Conservation (phyloP, 2,797 vertebrate genomes). For the Hypotaenidia okinawae region DNA sequence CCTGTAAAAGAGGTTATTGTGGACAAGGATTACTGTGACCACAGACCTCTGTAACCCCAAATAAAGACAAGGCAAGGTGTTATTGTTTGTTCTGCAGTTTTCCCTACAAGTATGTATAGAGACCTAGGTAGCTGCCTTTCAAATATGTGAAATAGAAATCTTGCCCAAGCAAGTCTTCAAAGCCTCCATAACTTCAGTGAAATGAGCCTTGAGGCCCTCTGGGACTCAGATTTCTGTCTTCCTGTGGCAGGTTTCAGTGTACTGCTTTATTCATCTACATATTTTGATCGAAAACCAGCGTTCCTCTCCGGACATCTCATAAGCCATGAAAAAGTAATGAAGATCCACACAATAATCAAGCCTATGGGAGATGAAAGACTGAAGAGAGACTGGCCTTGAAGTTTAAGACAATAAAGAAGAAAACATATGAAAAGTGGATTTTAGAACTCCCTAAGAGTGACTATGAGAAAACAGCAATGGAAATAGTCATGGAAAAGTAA, state of each 20-base stretch:
- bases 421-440: background rate
- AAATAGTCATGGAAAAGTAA: background rate
- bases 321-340: background rate
- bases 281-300: background rate
- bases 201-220: slow-evolving; percentile 57
- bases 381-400: background rate
- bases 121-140: slow-evolving; percentile 22
- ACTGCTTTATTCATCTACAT: background rate
- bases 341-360: background rate
- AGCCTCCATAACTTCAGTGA: slow-evolving; percentile 48
- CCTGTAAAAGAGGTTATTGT: background rate
- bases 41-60: slow-evolving; percentile 2
- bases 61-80: background rate
- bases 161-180: slow-evolving; percentile 66
- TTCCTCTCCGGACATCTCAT: background rate
- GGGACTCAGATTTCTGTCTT: slow-evolving; percentile 49
- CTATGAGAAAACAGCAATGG: background rate
- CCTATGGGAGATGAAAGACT: background rate
- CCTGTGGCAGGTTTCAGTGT: slow-evolving; percentile 34
- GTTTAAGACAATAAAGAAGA: background rate
- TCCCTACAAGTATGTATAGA: background rate
- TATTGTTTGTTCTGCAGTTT: slow-evolving; percentile 23
- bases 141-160: slow-evolving; percentile 50
- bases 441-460: background rate
- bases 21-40: slow-evolving; percentile 36